These are phyloP conservation scores for Brachionus angularis DNA, from an alignment of 1,140 invertebrate species.

Conservation along the genomic window DNA sequence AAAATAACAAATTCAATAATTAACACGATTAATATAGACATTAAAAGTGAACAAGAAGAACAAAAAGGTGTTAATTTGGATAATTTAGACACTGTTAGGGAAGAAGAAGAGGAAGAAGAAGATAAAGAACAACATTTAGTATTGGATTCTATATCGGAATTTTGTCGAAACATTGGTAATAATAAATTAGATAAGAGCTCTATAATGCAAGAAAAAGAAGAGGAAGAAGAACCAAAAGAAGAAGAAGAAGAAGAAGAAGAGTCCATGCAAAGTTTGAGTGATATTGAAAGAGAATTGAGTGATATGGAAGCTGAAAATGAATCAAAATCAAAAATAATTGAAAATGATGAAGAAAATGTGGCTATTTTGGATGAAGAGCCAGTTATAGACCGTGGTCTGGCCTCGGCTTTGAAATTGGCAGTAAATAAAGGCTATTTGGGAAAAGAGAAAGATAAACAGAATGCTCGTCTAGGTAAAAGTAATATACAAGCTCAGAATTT, in stretches of 20 bases:
- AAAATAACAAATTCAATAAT: conserved; percentile 57
- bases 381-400: conserved; percentile 82
- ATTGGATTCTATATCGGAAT: conserved; percentile 89
- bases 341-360: conserved; percentile 48
- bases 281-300: background rate
- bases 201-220: background rate
- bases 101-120: conserved; percentile 43
- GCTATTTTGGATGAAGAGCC: conserved; percentile 86
- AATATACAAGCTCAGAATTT: conserved; percentile 68
- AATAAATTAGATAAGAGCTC: conserved; percentile 65
- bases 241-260: conserved; percentile 56
- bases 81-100: conserved; percentile 43
- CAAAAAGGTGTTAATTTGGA: conserved; percentile 44
- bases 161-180: conserved; percentile 89
- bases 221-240: background rate
- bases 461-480: background rate
- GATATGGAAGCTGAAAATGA: conserved; percentile 40
- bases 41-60: conserved; percentile 46
- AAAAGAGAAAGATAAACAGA: conserved; percentile 10
- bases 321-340: conserved; percentile 50
- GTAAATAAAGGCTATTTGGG: conserved; percentile 72
- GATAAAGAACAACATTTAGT: conserved; percentile 63
- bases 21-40: conserved; percentile 59
- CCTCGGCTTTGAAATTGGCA: conserved; percentile 82
- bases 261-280: conserved; percentile 48